phyloP scores from a whole-genome alignment of 2,113 vertebrate species.

The Cynopterus brachyotis region DNA sequence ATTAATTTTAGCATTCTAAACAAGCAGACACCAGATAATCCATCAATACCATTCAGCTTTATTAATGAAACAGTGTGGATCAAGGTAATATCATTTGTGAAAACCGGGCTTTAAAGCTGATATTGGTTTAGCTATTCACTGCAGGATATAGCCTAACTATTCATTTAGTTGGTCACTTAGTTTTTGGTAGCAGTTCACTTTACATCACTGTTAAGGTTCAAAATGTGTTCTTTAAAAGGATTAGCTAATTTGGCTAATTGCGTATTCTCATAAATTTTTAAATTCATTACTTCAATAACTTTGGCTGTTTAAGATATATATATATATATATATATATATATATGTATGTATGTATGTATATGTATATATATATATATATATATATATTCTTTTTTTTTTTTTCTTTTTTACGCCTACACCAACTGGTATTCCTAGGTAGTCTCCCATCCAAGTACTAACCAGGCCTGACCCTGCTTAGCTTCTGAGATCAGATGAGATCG shows the following conservation, averaged over 20 bases:
- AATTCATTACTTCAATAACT: conserved; percentile 8
- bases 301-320: neutral
- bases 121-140: neutral
- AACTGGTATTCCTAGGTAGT: too few relatives aligned
- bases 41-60: conserved; percentile 93
- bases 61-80: conserved; percentile 88
- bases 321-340: too few relatives aligned
- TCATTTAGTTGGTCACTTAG: too few relatives aligned
- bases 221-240: neutral
- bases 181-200: neutral
- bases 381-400: too few relatives aligned
- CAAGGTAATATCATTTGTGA: conserved; percentile 78
- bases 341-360: too few relatives aligned
- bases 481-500: too few relatives aligned
- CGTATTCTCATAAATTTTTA: neutral
- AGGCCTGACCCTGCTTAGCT: too few relatives aligned
- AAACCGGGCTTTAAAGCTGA: neutral
- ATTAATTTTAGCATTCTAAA: conserved; percentile 87
- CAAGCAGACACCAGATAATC: conserved; percentile 85
- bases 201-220: neutral
- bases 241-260: neutral
- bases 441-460: too few relatives aligned
- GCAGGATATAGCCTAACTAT: neutral
- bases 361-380: too few relatives aligned
- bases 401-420: too few relatives aligned